Percentiles rank a stretch among this genome's conserved stretches.
Evolutionary conservation across 2,113 vertebrate species (phyloP).

Genomic region (Tauraco erythrolophus): DNA sequence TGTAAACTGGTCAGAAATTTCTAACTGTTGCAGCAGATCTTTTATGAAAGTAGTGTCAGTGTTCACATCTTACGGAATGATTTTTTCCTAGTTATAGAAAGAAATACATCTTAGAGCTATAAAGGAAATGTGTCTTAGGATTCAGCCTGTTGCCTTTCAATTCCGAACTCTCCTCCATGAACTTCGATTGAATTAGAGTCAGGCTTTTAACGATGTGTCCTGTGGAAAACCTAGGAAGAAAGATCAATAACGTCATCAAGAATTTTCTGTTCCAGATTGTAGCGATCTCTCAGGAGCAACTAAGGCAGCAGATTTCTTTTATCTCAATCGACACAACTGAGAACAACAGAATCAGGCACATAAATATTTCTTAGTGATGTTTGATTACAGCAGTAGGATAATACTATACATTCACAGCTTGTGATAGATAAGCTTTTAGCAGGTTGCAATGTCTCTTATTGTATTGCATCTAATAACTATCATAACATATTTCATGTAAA

Average conservation of each 20-base stretch:
- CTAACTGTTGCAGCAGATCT: neutral
- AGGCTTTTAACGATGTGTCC: neutral
- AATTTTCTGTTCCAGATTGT: neutral
- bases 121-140: neutral
- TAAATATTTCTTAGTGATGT: neutral
- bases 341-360: neutral
- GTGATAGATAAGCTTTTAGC: neutral
- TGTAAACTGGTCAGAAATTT: neutral
- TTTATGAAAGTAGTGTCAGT: neutral
- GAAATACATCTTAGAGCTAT: fast-evolving
- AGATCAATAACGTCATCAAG: neutral
- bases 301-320: neutral
- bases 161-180: neutral
- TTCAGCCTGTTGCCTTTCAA: neutral
- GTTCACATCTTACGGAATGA: neutral
- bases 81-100: neutral
- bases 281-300: neutral
- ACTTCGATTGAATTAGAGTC: neutral
- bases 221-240: neutral
- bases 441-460: neutral
- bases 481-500: neutral
- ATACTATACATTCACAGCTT: neutral
- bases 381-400: neutral
- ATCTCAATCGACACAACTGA: neutral
- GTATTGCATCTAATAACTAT: neutral